Evolutionary conservation across 2,797 vertebrate species (phyloP), one percentile per base, ranked within the genome.

Genomic region (Phylloscopus collybita): DNA sequence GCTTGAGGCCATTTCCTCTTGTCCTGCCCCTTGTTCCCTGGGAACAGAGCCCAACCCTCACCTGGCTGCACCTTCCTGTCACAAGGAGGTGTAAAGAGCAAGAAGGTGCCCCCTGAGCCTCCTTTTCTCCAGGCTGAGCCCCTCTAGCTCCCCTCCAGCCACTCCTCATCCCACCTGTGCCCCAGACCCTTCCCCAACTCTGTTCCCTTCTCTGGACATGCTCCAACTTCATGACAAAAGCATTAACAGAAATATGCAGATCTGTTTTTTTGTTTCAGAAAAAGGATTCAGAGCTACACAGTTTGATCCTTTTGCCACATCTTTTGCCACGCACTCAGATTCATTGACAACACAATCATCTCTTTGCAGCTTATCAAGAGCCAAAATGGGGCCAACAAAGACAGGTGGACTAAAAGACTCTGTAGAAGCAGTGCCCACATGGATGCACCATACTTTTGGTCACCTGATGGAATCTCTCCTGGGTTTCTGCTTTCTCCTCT

Each of bases 401-500:
- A 45, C 21, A 40, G n/a, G 8, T 42, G n/a, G 30, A 53, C 60
- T 51, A 42, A 29, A 90, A 82, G 40, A 56, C 47, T 44, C 38
- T 42, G 30, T 1, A 69, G 64, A 82, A 76, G 26, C 20, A 57
- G 60, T 8, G 34, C 51, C 25, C 54, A 64, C 34, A 15, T 10
- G 51, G n/a, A 65, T 66, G 38, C 40, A 51, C 25, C 53, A 61
- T 5, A 16, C 2, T 42, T 95, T 61, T 78, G 25, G 51, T 85
- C 47, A 98, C 98, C 97, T 98, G 89, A 2, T 0, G 67, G 80
- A 98, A 66, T 36, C 97, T 96, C 90, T 97, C 96, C 54, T 90
- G 92, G 8, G 59, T 97, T 57, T 96, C 94, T 73, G 95, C 94
- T 53, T 96, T 98, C 65, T 98, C 98, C 69, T 98, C 98, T 83